Conservation (phyloP, 2,797 vertebrate species). For the Enoplosus armatus region DNA sequence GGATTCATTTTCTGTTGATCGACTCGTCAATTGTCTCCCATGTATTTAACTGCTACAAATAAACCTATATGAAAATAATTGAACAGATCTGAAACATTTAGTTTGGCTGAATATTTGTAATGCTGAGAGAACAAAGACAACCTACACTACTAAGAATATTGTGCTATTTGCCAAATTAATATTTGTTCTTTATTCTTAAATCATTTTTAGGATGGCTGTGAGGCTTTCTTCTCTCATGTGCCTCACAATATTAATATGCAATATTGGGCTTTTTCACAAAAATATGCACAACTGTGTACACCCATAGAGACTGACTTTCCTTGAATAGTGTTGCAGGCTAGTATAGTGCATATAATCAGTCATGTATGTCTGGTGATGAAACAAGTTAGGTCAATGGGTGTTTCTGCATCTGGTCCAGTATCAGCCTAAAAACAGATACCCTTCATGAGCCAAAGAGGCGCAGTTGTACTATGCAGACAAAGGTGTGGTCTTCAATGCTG, state of each 20-base stretch:
- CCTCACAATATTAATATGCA: neutral
- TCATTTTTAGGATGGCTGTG: neutral
- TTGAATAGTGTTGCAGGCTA: neutral
- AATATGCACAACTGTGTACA: neutral
- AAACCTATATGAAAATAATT: neutral
- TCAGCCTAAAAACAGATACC: slow-evolving; percentile 67
- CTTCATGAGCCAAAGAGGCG: slow-evolving; percentile 63
- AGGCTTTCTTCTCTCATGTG: neutral
- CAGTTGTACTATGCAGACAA: slow-evolving; percentile 75
- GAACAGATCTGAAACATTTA: neutral
- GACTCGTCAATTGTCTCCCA: neutral
- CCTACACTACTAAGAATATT: neutral
- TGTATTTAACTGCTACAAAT: neutral
- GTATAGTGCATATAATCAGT: neutral
- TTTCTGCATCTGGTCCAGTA: slow-evolving; percentile 52
- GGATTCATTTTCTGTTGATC: neutral
- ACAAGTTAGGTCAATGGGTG: slow-evolving; percentile 51
- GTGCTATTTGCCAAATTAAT: neutral
- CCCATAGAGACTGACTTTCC: neutral
- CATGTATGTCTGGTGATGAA: slow-evolving; percentile 24
- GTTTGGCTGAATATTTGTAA: neutral
- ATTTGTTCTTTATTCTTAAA: neutral
- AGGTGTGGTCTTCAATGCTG: slow-evolving; percentile 75
- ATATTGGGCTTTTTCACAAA: neutral
- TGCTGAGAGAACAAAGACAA: neutral